Evolutionary conservation across 2,797 vertebrate genomes (phyloP).

Genomic region (Esox lucius): DNA sequence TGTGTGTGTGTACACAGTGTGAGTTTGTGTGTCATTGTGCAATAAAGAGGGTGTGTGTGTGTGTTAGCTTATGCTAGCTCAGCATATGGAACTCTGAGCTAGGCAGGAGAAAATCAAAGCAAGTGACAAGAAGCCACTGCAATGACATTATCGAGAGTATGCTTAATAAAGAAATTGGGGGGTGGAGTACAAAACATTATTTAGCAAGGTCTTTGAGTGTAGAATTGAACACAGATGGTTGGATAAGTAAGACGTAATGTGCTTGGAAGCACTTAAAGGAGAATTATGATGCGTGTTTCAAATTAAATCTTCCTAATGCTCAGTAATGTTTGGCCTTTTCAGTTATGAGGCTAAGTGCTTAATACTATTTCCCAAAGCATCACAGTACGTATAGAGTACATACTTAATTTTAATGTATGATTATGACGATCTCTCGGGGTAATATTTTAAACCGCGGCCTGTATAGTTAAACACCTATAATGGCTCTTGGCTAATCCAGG

Average conservation of each 20-base stretch:
- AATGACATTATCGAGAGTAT: neutral
- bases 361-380: constrained; percentile 60
- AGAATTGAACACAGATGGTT: neutral
- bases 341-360: constrained; percentile 58
- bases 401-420: constrained; percentile 59
- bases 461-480: constrained; percentile 63
- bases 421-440: constrained; percentile 22
- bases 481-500: constrained; percentile 67
- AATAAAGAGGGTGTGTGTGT: neutral
- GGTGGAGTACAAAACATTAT: too few species aligned
- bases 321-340: constrained; percentile 52
- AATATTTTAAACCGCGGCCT: constrained; percentile 66
- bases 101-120: neutral
- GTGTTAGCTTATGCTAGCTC: neutral
- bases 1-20: neutral
- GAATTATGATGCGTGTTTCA: constrained; percentile 46
- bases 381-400: constrained; percentile 33
- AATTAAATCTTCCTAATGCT: constrained; percentile 36
- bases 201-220: neutral
- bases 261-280: neutral
- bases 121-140: neutral
- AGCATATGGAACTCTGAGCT: neutral
- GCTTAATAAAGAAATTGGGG: neutral
- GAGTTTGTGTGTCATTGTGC: neutral
- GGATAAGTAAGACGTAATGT: neutral